Evolutionary conservation across 2,797 vertebrate species (phyloP).

Genomic region (Pangasius macronema): DNA sequence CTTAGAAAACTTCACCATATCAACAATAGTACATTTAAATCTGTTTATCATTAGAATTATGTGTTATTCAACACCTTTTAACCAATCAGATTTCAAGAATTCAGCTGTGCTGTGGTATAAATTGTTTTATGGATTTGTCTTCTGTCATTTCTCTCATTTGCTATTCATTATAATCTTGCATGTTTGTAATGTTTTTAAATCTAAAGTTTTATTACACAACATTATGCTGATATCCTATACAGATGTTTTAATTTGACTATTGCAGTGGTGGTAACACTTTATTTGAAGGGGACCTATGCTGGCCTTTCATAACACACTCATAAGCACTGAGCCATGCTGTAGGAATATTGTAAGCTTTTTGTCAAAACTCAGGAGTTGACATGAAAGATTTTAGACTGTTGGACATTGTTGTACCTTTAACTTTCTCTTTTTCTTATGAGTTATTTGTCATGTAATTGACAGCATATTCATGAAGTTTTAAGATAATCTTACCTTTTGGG

Average conservation of each 20-base stretch:
- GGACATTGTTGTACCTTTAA: neutral
- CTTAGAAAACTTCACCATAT: neutral
- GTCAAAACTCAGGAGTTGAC: neutral
- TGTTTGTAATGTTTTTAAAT: neutral
- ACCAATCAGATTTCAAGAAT: neutral
- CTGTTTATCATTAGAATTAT: neutral
- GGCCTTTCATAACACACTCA: neutral
- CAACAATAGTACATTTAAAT: neutral
- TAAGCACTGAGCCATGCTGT: conserved; percentile 5
- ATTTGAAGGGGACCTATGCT: neutral
- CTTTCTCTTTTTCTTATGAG: neutral
- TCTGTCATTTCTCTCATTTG: neutral
- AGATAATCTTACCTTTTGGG: conserved; percentile 8
- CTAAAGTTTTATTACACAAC: neutral
- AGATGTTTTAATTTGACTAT: neutral
- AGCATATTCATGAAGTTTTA: neutral
- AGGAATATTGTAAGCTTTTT: neutral
- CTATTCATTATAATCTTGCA: neutral
- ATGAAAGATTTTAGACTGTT: neutral
- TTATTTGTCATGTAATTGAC: conserved; percentile 4
- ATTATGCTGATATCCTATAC: too few relatives aligned
- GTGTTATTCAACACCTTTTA: neutral
- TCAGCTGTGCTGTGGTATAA: neutral
- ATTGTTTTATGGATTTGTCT: neutral
- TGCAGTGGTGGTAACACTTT: neutral